Evolutionary conservation across 2,888 invertebrate species (phyloP), one percentile per base, ranked within the genome.

Genomic region (Eupithecia dodoneata): DNA sequence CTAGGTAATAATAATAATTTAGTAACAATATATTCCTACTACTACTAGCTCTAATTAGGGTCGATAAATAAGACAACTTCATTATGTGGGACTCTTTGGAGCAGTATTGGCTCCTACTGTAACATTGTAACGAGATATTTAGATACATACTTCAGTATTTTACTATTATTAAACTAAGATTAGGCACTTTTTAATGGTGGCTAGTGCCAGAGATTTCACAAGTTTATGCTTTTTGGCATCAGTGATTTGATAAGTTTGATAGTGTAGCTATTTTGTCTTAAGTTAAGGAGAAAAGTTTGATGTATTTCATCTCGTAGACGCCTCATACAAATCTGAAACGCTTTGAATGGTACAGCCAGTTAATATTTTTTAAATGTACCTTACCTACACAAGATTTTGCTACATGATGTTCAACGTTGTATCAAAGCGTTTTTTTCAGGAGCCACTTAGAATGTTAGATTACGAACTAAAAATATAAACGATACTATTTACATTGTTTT

Each of bases 11-110:
- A 93, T 93, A 93, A 94, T 93, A 92, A 91, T 91, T 90, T 87
- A 90, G 88, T 91, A 92, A 92, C 89, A 91, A 92, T 59, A 18
- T 59, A 44, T 7, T 7, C 7, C 6, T 90, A 90, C 89, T 88
- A 86, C 86, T 90, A 92, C 87, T 91, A 90, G 90, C 86, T 88
- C 89, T 92, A 92, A 90, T 90, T 89, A 91, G 90, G 91, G 88
- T 93, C 91, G 94, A 94, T 94, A 94, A 93, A 94, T 94, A 93
- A 92, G 89, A 90, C 91, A 91, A 93, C 92, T 93, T 93, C 87
- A 89, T 92, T 89, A 87, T 87, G 88, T 91, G 90, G 89, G 88
- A 90, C 86, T 92, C 93, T 93, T 92, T 93, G 88, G 87, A 86
- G 81, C 78, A 73, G 76, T 73, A 76, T 80, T 76, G 73, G 79